phyloP scores from a whole-genome alignment of 2,113 vertebrate species.

The Hippolais icterina region DNA sequence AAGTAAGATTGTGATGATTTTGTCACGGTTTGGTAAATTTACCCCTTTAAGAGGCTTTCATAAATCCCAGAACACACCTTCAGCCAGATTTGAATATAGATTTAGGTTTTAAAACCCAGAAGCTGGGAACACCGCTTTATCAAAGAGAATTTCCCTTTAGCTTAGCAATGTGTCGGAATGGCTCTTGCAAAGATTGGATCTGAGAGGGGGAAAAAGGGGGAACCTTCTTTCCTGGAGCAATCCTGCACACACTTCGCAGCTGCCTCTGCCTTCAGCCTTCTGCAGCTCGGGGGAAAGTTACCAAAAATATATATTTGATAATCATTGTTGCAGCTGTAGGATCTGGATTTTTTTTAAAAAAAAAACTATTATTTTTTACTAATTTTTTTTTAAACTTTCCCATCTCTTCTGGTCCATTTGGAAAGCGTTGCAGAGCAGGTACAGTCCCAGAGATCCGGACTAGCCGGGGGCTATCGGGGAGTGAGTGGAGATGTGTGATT shows the following conservation, averaged over 20 bases:
- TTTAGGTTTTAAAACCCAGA: constrained; percentile 95
- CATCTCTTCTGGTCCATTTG: constrained; percentile 64
- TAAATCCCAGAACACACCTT: constrained; percentile 93
- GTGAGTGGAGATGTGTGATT: constrained; percentile 43
- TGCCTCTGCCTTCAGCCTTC: constrained; percentile 57
- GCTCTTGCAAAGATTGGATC: constrained; percentile 77
- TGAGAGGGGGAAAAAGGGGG: constrained; percentile 57
- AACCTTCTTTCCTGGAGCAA: constrained; percentile 75
- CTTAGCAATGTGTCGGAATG: constrained; percentile 75
- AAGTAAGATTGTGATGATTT: constrained; percentile 93
- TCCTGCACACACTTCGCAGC: constrained; percentile 71
- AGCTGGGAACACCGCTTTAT: constrained; percentile 81
- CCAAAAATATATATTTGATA: background rate
- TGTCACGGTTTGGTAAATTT: constrained; percentile 98
- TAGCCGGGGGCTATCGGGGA: constrained; percentile 63
- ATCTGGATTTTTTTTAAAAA: background rate
- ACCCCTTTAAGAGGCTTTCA: constrained; percentile 98
- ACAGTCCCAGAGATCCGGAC: constrained; percentile 60
- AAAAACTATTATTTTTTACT: background rate
- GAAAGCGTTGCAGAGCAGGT: constrained; percentile 70
- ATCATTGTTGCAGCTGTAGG: constrained; percentile 46
- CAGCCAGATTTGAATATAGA: constrained; percentile 98
- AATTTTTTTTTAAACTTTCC: constrained; percentile 23
- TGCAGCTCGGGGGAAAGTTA: constrained; percentile 67
- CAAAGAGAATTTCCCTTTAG: constrained; percentile 82